Conservation (phyloP, 2,113 vertebrate genomes). For the Hemiscyllium ocellatum region DNA sequence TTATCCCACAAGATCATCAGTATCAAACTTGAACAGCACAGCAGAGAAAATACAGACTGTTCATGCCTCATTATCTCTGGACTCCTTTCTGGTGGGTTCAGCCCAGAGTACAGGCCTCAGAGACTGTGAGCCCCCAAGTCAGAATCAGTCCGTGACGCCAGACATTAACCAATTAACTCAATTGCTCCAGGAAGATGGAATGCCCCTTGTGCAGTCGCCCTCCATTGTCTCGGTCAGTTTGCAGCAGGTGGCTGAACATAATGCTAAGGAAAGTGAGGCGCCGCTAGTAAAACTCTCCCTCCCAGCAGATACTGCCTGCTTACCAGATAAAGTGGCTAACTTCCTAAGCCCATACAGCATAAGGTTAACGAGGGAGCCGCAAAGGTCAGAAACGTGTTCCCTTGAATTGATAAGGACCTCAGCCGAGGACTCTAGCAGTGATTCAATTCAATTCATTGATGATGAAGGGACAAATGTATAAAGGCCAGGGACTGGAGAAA, state of each 20-base stretch:
- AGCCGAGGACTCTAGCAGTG: conserved; percentile 46
- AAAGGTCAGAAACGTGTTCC: conserved; percentile 35
- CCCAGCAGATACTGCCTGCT: conserved; percentile 31
- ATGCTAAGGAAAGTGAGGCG: conserved; percentile 17
- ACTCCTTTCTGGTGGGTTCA: conserved; percentile 43
- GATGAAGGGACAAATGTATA: conserved; percentile 62
- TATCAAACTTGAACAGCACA: background rate
- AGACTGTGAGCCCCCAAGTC: conserved; percentile 45
- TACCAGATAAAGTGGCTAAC: conserved; percentile 27
- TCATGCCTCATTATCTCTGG: conserved; percentile 42
- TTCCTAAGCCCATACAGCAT: conserved; percentile 30
- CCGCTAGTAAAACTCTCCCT: conserved; percentile 44
- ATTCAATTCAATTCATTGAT: conserved; percentile 67
- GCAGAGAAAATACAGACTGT: background rate
- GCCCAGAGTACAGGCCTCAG: conserved; percentile 46
- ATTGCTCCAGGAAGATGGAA: conserved; percentile 52
- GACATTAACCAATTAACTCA: conserved; percentile 48
- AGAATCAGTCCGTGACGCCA: conserved; percentile 43
- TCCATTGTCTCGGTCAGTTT: conserved; percentile 39
- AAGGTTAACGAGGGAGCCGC: conserved; percentile 35
- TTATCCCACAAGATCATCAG: background rate
- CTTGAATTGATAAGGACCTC: conserved; percentile 59
- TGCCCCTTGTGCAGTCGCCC: conserved; percentile 41
- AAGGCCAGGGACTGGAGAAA: conserved; percentile 36
- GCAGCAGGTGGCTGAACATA: conserved; percentile 41